Evolutionary conservation across 2,888 invertebrate genomes (phyloP), one percentile per base, ranked within the genome.

Genomic region (Aproaerema taeniolella): DNA sequence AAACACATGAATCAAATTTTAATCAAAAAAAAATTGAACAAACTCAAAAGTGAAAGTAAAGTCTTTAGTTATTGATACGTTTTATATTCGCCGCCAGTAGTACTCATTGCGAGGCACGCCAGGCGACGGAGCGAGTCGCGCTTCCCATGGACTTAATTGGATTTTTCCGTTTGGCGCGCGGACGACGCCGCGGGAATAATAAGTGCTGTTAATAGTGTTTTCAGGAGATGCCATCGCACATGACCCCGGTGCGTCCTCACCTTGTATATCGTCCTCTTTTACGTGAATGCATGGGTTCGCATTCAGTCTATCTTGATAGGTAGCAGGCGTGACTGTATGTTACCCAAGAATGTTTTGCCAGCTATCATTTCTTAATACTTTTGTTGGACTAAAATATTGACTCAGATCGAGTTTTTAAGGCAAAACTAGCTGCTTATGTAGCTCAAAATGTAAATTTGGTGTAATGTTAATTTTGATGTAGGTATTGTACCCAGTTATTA

Each of bases 121-220:
- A 2, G 26, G 26, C 26, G 26, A n/a, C 26, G 26, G 26, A 26
- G 8, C 26, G 26, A 26, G 26, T 26, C 26, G 33, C 13, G 14
- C 71, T 70, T 71, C 76, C 71, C 70, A 74, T 74, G 76, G 63
- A 80, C 72, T 80, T 81, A 81, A 82, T 82, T 82, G 80, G 80
- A 81, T 82, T 82, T 80, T 81, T 80, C 79, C 80, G 75, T 81
- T 77, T 78, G 72, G 71, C 72, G 60, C 70, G 72, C 55, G 54
- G 55, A 61, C 57, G 67, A 60, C 65, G 64, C 67, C 58, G 72
- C 63, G 65, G 77, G 76, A 74, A 78, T 81, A 78, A 76, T 74
- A 72, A 76, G 73, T 66, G 61, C 61, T 63, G 58, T 29, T 69
- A 67, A 70, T 67, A 73, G 69, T 76, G 68, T 71, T 74, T 61